A percentile compares a stretch with the other conserved stretches of the same genome.
These are phyloP conservation scores for Lepidurus apus DNA, from an alignment of 1,140 invertebrate genomes.

Conservation along the genomic window DNA sequence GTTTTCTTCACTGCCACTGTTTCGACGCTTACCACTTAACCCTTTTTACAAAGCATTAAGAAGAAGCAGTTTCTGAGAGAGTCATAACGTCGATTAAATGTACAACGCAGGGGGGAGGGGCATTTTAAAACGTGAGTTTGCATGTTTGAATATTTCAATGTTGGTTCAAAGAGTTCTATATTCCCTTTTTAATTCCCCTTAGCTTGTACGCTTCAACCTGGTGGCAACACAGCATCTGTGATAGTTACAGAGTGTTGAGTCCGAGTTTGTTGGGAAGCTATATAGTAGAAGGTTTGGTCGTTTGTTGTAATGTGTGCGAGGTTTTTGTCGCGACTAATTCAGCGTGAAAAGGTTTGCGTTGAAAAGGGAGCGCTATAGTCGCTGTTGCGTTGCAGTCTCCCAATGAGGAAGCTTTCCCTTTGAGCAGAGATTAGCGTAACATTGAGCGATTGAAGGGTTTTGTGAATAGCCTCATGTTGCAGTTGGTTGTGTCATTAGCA, in stretches of 20 bases:
- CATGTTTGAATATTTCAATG: background rate
- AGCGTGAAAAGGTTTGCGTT: slow-evolving; percentile 7
- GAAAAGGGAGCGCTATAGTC: background rate
- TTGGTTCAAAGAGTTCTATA: background rate
- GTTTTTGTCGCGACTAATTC: background rate
- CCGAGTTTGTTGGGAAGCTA: background rate
- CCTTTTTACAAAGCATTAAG: background rate
- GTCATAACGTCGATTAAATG: background rate
- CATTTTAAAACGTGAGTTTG: slow-evolving; percentile 2
- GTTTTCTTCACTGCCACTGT: background rate
- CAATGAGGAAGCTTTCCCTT: slow-evolving; percentile 19
- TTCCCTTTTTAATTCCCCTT: background rate
- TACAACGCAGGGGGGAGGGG: background rate
- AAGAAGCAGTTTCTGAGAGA: background rate
- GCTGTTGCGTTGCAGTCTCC: background rate
- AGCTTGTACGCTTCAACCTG: background rate
- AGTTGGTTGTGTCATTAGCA: slow-evolving; percentile 20
- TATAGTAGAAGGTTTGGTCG: background rate
- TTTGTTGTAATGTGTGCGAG: slow-evolving; percentile 6
- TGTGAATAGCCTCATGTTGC: slow-evolving; percentile 5
- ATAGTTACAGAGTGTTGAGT: background rate
- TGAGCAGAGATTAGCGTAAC: slow-evolving; percentile 9
- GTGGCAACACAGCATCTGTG: slow-evolving; percentile 5
- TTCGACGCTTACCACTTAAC: background rate
- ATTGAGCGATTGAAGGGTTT: slow-evolving; percentile 21